Percentiles rank a stretch among this genome's conserved stretches.
Evolutionary conservation across 2,888 invertebrate species (phyloP).

Genomic region (Lottia gigantea): DNA sequence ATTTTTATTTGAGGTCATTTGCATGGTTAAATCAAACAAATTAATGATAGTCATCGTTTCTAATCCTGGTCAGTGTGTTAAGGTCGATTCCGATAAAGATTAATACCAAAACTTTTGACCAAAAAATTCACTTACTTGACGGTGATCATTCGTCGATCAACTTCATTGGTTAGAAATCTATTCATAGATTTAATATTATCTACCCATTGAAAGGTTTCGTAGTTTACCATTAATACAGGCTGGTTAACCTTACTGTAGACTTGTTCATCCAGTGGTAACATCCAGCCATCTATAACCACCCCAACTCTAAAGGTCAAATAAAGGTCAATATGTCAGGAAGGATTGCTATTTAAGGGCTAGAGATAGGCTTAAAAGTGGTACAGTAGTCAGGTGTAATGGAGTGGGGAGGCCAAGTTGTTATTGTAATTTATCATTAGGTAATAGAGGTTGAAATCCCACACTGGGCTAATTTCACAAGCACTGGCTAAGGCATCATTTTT

Average conservation of each 20-base stretch:
- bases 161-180: slow-evolving; percentile 29
- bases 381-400: not conserved
- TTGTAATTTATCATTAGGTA: no score
- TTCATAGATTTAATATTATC: slow-evolving; percentile 56
- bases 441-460: no score
- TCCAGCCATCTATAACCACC: slow-evolving; percentile 61
- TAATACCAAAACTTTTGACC: no score
- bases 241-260: slow-evolving; percentile 47
- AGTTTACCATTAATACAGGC: slow-evolving; percentile 59
- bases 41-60: no score
- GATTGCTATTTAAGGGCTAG: not conserved
- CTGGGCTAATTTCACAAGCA: no score
- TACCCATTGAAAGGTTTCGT: slow-evolving; percentile 63
- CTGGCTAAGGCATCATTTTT: no score
- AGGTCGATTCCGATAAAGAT: no score
- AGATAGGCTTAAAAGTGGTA: not conserved
- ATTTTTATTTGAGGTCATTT: no score
- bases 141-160: slow-evolving; percentile 50
- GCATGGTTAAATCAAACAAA: no score
- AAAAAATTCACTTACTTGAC: slow-evolving; percentile 42
- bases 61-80: no score
- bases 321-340: not conserved
- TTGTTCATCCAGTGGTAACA: slow-evolving; percentile 58
- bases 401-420: no score
- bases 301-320: slow-evolving; percentile 48